Evolutionary conservation across 2,113 vertebrate genomes (phyloP).

Genomic region (Leucopsar rothschildi): DNA sequence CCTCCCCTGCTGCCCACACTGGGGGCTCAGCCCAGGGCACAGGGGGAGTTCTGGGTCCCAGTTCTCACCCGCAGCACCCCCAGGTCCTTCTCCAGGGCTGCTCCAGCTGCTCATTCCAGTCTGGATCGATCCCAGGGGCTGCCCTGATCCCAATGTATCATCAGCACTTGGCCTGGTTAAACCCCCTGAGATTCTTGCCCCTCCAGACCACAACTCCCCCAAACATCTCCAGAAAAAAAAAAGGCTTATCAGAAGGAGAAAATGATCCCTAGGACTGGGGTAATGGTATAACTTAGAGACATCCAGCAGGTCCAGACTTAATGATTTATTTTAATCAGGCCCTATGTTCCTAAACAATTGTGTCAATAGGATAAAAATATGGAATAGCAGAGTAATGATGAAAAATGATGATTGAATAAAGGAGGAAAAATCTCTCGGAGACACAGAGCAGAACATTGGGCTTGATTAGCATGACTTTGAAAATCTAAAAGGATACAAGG

Average conservation of each 20-base stretch:
- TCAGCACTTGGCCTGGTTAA: neutral
- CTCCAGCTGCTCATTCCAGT: neutral
- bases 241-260: accelerated
- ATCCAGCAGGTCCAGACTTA: neutral
- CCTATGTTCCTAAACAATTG: neutral
- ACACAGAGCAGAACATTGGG: neutral
- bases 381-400: neutral
- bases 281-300: neutral
- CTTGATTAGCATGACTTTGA: neutral
- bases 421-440: neutral
- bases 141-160: neutral
- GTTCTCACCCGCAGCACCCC: neutral
- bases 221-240: neutral
- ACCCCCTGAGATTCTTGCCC: neutral
- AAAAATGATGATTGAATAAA: neutral
- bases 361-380: neutral
- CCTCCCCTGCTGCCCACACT: neutral
- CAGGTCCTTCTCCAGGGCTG: neutral
- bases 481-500: neutral
- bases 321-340: neutral
- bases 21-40: neutral
- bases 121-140: accelerated
- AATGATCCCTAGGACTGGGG: neutral
- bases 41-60: neutral
- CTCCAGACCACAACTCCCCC: neutral